Evolutionary conservation across 2,797 vertebrate species (phyloP).

Genomic region (Selene dorsalis): DNA sequence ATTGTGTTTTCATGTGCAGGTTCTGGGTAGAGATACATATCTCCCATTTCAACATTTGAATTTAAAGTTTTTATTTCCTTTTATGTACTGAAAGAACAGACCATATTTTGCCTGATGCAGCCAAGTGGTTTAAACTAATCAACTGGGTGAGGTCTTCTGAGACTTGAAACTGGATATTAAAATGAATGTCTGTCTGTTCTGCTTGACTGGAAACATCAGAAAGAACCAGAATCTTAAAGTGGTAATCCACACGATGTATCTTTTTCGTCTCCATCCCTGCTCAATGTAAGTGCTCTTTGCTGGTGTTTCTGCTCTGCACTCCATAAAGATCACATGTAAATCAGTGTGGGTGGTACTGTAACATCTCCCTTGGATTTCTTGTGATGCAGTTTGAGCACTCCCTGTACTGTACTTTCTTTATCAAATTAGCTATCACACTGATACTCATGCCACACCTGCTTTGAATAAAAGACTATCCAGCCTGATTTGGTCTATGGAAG

Average conservation of each 20-base stretch:
- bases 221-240: conserved; percentile 40
- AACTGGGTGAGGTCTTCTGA: conserved; percentile 33
- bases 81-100: conserved; percentile 53
- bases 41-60: conserved; percentile 33
- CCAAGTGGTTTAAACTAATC: conserved; percentile 7
- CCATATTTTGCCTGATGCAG: conserved; percentile 24
- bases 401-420: conserved; percentile 29
- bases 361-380: conserved; percentile 5
- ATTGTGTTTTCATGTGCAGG: conserved; percentile 24
- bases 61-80: conserved; percentile 46
- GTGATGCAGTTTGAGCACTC: not conserved
- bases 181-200: conserved; percentile 45
- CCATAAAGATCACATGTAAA: conserved; percentile 20
- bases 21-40: conserved; percentile 21
- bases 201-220: conserved; percentile 49
- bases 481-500: not conserved
- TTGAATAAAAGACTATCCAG: conserved; percentile 23
- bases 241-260: conserved; percentile 24
- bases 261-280: conserved; percentile 5
- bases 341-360: conserved; percentile 22
- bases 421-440: conserved; percentile 23
- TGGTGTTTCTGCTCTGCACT: not conserved
- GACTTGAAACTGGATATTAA: conserved; percentile 54
- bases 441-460: conserved; percentile 12
- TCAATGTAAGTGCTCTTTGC: not conserved